Evolutionary conservation across 2,888 invertebrate genomes (phyloP), one percentile per base, ranked within the genome.

Genomic region (Epirrhoe alternata): DNA sequence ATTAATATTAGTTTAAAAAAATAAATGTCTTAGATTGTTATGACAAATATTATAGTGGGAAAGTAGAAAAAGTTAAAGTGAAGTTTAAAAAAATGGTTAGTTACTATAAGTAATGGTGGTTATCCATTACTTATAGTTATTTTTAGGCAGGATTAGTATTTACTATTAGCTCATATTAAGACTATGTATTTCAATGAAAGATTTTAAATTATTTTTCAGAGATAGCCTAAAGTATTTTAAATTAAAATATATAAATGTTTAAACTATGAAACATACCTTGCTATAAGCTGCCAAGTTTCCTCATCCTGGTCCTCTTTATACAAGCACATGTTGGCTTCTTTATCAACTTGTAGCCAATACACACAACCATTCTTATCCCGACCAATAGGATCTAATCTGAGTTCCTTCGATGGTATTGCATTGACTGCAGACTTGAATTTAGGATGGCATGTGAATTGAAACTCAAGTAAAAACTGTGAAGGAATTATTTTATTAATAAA

Each of bases 291-390:
- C 98, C 98, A 99, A 12, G 97, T 97, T 86, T 99, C 98, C 84
- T 99, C 99, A 88, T 99, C 99, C 74, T 97, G 95, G 83, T 99
- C 98, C 89, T 99, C 99, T 82, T 97, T 96, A 88, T 98, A 99
- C 54, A 99, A 95, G 72, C 98, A 95, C 70, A 99, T 94, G 88
- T 98, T 98, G 78, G 97, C 96, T 67, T 97, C 96, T 71, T 96
- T 95, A 86, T 99, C 98, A 64, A 97, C 95, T 79, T 99, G 97
- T 79, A 97, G 95, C 99, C 99, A 99, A 88, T 99, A 99, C 6
- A 97, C 95, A 85, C 97, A 95, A 0, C 99, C 99, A 80, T 96
- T 94, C 71, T 97, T 96, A 91, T 99, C 99, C 74, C 96, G 94
- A 1, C 99, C 99, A 66, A 99, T 94, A 0, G 99, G 99, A 78